These are phyloP conservation scores for Brachyhypopomus gauderio DNA, from an alignment of 2,113 vertebrate species.

Conservation along the genomic window DNA sequence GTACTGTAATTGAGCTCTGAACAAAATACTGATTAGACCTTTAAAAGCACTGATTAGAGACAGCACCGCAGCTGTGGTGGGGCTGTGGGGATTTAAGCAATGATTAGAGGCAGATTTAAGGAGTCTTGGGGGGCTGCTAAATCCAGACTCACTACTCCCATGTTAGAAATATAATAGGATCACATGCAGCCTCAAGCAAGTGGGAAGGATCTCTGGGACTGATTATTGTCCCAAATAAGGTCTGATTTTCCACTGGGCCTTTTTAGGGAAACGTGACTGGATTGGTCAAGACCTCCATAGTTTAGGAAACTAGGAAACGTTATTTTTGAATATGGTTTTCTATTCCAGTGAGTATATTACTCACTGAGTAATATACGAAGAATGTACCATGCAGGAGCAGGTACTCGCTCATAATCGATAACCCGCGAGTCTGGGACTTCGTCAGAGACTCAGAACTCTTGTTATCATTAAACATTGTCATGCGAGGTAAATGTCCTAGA, in stretches of 20 bases:
- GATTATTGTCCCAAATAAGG: slow-evolving; percentile 21
- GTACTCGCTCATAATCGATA: slow-evolving; percentile 31
- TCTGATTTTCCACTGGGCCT: slow-evolving; percentile 17
- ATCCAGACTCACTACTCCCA: slow-evolving; percentile 12
- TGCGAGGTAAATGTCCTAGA: neutral
- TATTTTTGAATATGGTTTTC: neutral
- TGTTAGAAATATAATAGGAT: slow-evolving; percentile 35
- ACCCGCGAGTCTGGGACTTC: neutral
- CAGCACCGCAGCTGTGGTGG: neutral
- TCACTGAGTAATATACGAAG: neutral
- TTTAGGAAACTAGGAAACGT: slow-evolving; percentile 18
- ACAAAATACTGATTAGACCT: slow-evolving; percentile 12
- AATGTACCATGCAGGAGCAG: neutral
- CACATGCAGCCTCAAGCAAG: neutral
- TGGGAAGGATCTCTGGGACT: neutral
- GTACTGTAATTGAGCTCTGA: neutral
- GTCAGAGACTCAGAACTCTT: neutral
- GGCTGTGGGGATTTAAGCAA: slow-evolving; percentile 5
- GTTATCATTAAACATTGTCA: neutral
- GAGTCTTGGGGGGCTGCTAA: slow-evolving; percentile 7
- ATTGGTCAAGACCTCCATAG: neutral
- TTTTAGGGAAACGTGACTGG: neutral
- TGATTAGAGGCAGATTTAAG: slow-evolving; percentile 23
- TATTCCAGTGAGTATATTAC: no score
- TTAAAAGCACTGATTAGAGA: slow-evolving; percentile 25